Conservation (phyloP, 1,140 invertebrate species). For the Drosophila insularis region DNA sequence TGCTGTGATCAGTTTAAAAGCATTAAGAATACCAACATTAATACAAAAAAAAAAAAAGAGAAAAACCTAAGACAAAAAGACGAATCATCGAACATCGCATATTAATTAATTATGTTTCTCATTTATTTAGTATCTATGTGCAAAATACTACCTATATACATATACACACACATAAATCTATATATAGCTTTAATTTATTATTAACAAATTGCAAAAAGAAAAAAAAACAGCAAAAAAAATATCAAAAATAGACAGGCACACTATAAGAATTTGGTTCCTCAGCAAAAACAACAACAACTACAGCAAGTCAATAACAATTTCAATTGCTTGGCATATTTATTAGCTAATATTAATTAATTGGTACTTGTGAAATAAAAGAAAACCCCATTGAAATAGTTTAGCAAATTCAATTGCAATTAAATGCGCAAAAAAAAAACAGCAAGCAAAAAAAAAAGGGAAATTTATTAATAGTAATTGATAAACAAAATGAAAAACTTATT, state of each 20-base stretch:
- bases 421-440: slow-evolving; percentile 23
- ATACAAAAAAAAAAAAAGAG: not conserved
- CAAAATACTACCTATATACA: slow-evolving; percentile 2
- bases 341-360: slow-evolving; percentile 58
- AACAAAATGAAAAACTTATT: slow-evolving; percentile 45
- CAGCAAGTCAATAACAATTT: not conserved
- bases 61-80: not conserved
- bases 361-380: slow-evolving; percentile 48
- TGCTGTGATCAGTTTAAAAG: slow-evolving; percentile 74
- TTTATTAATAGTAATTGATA: slow-evolving; percentile 15
- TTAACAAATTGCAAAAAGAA: slow-evolving; percentile 13
- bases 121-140: slow-evolving; percentile 61
- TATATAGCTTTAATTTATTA: slow-evolving; percentile 57
- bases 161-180: slow-evolving; percentile 16
- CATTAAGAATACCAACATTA: slow-evolving; percentile 41
- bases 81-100: slow-evolving; percentile 31
- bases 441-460: slow-evolving; percentile 30
- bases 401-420: not conserved
- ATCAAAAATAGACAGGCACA: slow-evolving; percentile 5
- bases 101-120: slow-evolving; percentile 47
- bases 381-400: slow-evolving; percentile 12
- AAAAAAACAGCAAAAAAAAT: not conserved
- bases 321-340: slow-evolving; percentile 41
- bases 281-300: not conserved
- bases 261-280: not conserved